Evolutionary conservation across 2,888 invertebrate species (phyloP).

Genomic region (Drosophila kambysellisi): DNA sequence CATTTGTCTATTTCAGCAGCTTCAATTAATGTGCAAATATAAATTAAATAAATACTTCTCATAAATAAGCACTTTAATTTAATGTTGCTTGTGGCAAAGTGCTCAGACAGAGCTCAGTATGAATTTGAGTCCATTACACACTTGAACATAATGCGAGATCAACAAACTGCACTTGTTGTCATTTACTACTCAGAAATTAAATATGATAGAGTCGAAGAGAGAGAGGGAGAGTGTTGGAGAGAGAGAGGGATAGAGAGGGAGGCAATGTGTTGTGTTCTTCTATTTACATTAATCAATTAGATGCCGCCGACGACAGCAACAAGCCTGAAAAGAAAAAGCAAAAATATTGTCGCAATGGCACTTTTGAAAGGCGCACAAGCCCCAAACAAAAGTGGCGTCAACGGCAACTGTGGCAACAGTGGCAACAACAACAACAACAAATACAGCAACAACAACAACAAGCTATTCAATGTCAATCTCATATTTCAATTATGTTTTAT

Average conservation of each 20-base stretch:
- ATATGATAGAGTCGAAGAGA: slow-evolving; percentile 28
- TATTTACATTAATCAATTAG: slow-evolving; percentile 77
- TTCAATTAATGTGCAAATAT: not conserved
- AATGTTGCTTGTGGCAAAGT: slow-evolving; percentile 27
- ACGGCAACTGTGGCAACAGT: slow-evolving; percentile 28
- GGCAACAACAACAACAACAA: slow-evolving; percentile 22
- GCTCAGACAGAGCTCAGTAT: slow-evolving; percentile 24
- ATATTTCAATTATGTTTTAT: slow-evolving; percentile 79
- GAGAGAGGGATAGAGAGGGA: not conserved
- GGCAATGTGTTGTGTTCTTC: slow-evolving; percentile 25
- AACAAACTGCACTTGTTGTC: slow-evolving; percentile 47
- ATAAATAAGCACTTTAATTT: slow-evolving; percentile 4
- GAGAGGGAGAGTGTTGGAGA: not conserved
- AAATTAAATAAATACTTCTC: not conserved
- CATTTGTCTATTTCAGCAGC: not conserved
- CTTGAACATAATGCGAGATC: slow-evolving; percentile 30
- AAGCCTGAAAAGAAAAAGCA: slow-evolving; percentile 23
- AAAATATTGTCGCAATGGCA: slow-evolving; percentile 50
- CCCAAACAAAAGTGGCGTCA: slow-evolving; percentile 48
- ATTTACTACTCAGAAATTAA: slow-evolving; percentile 42
- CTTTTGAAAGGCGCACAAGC: slow-evolving; percentile 27
- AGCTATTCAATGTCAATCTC: slow-evolving; percentile 78
- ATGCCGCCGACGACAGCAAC: slow-evolving; percentile 42
- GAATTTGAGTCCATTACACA: slow-evolving; percentile 46
- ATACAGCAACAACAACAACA: slow-evolving; percentile 15